phyloP scores from a whole-genome alignment of 2,888 invertebrate species.

The Tryphoninae sp. region DNA sequence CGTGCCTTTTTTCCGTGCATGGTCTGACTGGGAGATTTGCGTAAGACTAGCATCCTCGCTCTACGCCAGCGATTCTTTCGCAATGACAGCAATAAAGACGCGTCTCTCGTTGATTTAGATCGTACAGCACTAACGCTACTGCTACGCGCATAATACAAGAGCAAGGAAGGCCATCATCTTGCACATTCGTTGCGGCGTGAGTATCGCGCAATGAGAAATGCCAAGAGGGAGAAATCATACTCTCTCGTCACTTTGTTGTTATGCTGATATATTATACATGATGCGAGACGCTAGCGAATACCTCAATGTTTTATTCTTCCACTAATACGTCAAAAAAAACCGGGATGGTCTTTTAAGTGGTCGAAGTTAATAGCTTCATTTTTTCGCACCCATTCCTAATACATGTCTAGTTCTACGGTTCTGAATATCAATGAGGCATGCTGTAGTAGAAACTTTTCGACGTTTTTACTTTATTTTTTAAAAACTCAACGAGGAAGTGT shows the following conservation, averaged over 20 bases:
- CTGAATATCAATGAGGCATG: too few relatives aligned
- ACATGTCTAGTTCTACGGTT: too few relatives aligned
- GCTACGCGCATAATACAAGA: conserved; percentile 39
- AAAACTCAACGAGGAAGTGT: too few relatives aligned
- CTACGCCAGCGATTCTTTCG: conserved; percentile 33
- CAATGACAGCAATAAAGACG: conserved; percentile 38
- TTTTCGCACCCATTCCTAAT: too few relatives aligned
- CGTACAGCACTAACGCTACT: conserved; percentile 33
- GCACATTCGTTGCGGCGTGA: conserved; percentile 16
- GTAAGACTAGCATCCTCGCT: conserved; percentile 44
- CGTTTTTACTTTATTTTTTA: too few relatives aligned
- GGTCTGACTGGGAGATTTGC: conserved; percentile 28
- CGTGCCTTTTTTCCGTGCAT: conserved; percentile 2
- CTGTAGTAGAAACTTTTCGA: too few relatives aligned
- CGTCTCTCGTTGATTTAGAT: conserved; percentile 44
- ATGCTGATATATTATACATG: conserved; percentile 1
- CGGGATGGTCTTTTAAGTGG: too few relatives aligned
- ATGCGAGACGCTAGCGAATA: neutral
- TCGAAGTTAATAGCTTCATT: too few relatives aligned
- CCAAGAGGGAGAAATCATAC: conserved; percentile 16
- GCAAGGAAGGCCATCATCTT: conserved; percentile 37
- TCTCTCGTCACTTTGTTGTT: conserved; percentile 9
- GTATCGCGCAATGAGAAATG: conserved; percentile 25
- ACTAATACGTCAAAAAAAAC: too few relatives aligned
- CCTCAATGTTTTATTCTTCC: too few relatives aligned